Percentiles rank a stretch among this genome's conserved stretches.
phyloP scores from a whole-genome alignment of 2,888 invertebrate genomes.

The Coremacera marginata region DNA sequence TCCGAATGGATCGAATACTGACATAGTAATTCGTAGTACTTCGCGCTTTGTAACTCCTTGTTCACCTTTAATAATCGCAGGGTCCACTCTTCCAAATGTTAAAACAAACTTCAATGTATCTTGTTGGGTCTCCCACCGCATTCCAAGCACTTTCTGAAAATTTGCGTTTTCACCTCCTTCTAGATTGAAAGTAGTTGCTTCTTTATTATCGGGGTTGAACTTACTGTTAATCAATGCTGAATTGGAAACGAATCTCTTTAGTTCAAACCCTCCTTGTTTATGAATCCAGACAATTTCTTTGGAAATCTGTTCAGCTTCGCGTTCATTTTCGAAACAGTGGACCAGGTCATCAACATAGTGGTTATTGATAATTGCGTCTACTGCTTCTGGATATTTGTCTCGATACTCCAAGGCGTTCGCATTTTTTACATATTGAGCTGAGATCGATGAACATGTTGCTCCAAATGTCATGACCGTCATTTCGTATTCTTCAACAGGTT shows the following conservation, averaged over 20 bases:
- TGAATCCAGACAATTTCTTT: slow-evolving; percentile 43
- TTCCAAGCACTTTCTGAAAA: slow-evolving; percentile 22
- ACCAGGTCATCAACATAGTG: slow-evolving; percentile 57
- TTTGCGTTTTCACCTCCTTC: too few relatives aligned
- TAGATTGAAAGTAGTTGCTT: too few relatives aligned
- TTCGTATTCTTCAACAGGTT: background rate
- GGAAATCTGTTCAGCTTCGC: slow-evolving; percentile 45
- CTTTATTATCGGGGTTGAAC: too few relatives aligned
- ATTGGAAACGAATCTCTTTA: slow-evolving; percentile 53
- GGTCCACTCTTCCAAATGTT: too few relatives aligned
- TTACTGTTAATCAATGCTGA: too few relatives aligned
- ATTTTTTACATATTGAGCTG: slow-evolving; percentile 4
- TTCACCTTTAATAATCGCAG: too few relatives aligned
- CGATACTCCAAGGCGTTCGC: background rate
- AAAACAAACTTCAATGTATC: too few relatives aligned
- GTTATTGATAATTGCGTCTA: background rate
- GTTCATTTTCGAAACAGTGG: slow-evolving; percentile 49
- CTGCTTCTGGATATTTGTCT: background rate
- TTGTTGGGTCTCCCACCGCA: background rate
- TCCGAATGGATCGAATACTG: too few relatives aligned
- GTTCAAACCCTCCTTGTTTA: slow-evolving; percentile 42
- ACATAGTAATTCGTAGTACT: too few relatives aligned
- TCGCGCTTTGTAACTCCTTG: too few relatives aligned
- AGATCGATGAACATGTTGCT: background rate
- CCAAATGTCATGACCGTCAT: slow-evolving; percentile 6